Conservation (phyloP, 2,797 vertebrate species). For the Paedocypris micromegethes region DNA sequence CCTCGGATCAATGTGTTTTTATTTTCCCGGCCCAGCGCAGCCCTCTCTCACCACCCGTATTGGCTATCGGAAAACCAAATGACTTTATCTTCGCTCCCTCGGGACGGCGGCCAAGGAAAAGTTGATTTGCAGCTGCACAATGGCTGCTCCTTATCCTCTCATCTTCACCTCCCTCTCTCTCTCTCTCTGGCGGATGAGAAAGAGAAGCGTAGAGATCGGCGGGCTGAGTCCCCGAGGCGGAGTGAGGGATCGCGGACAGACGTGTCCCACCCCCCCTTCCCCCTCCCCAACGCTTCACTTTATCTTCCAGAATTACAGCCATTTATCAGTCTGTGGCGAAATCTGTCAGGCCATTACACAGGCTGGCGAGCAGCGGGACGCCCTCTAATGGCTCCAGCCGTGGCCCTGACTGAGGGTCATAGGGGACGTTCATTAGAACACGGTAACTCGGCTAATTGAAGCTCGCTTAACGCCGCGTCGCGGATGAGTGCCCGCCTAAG, state of each 20-base stretch:
- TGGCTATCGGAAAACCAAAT: constrained; percentile 50
- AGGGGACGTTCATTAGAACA: constrained; percentile 54
- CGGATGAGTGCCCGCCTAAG: constrained; percentile 50
- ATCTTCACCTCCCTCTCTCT: constrained; percentile 38
- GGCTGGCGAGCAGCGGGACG: constrained; percentile 18
- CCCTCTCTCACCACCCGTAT: constrained; percentile 39
- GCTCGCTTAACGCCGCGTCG: constrained; percentile 50
- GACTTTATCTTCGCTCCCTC: constrained; percentile 49
- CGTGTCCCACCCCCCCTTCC: constrained; percentile 19
- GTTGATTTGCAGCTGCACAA: constrained; percentile 52
- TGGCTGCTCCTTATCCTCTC: constrained; percentile 48
- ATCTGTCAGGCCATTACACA: constrained; percentile 41
- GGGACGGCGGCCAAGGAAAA: constrained; percentile 48
- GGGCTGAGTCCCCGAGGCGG: constrained; percentile 22
- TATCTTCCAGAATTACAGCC: constrained; percentile 45
- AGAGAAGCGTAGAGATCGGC: not conserved
- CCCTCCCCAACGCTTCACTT: constrained; percentile 35
- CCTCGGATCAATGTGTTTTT: constrained; percentile 53
- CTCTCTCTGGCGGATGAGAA: constrained; percentile 35
- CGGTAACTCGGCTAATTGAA: constrained; percentile 60
- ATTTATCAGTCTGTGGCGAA: constrained; percentile 50
- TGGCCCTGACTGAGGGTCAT: constrained; percentile 57
- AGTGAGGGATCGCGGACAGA: constrained; percentile 3
- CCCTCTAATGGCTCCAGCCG: constrained; percentile 57
- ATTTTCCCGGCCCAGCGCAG: constrained; percentile 38